Evolutionary conservation across 2,888 invertebrate species (phyloP), one percentile per base, ranked within the genome.

Genomic region (Polia nebulosa): DNA sequence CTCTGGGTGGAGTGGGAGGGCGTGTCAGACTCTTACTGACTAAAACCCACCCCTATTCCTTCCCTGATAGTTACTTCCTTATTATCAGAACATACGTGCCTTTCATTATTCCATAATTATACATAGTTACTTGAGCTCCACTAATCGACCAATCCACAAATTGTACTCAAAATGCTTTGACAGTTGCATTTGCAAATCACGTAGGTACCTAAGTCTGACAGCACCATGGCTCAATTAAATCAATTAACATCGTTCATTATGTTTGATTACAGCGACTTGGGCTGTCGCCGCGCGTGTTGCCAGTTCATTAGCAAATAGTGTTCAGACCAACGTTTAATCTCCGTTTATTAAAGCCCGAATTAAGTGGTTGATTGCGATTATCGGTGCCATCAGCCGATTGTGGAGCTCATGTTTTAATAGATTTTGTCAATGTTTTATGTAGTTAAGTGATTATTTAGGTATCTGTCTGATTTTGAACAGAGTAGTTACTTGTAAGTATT

Each of bases 221-320:
- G n/a, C 59, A 59, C 61, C 39, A 58, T 63, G 39, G 70, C 71
- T 64, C 58, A 72, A 82, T 82, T 67, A 77, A 72, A 80, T 75
- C 81, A 74, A 74, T 78, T 78, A 72, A 60, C 78, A 61, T 67
- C 64, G 52, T 78, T 76, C 44, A 75, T 73, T 78, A 78, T 70
- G 78, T 72, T 69, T 73, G 73, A 81, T 78, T 62, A 63, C 68
- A 51, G 34, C 27, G 45, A 57, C 60, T 65, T 62, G 53, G 72
- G 53, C 52, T 68, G 64, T 68, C 62, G 27, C 57, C 60, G 27
- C 32, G 62, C 72, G 56, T 72, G 76, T 67, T 72, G 39, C 59
- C 57, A 27, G 51, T 81, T 81, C 80, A 74, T 82, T 82, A 81
- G 56, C 66, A 74, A 74, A 68, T 61, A 74, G 76, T 82, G 76